phyloP scores from a whole-genome alignment of 2,113 vertebrate species.

The Helogale parvula region DNA sequence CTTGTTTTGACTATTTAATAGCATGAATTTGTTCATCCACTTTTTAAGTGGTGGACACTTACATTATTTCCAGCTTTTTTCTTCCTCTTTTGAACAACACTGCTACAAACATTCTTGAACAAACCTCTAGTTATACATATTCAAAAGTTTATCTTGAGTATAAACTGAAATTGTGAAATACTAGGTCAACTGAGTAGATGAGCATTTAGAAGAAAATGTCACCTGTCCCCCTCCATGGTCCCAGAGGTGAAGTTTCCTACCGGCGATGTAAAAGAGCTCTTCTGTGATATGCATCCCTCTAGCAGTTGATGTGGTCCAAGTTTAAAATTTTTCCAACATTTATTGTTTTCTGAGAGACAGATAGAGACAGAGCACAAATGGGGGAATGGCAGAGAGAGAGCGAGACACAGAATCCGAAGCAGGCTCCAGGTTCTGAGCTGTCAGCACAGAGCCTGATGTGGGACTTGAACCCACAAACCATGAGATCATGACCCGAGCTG shows the following conservation, averaged over 20 bases:
- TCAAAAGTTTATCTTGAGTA: not conserved
- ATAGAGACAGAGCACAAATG: no score
- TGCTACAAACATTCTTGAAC: not conserved
- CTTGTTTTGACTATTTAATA: not conserved
- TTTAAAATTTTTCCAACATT: not conserved
- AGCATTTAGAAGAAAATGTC: not conserved
- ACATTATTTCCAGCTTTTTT: not conserved
- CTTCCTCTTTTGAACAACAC: not conserved
- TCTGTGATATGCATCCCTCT: fast-evolving
- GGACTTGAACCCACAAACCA: no score
- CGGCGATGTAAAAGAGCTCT: not conserved
- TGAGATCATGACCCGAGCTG: no score
- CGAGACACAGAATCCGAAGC: no score
- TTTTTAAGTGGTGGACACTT: not conserved
- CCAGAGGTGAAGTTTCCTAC: not conserved
- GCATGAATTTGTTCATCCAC: not conserved
- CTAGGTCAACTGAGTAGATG: no score
- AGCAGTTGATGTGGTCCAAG: not conserved
- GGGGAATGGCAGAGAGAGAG: no score
- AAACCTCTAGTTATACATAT: not conserved
- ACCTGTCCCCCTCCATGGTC: fast-evolving
- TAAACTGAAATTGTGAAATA: not conserved
- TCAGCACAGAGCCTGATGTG: no score
- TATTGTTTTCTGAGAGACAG: no score
- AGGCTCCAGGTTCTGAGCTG: no score